These are phyloP conservation scores for Dendropsophus ebraccatus DNA, from an alignment of 2,113 vertebrate species.

Conservation along the genomic window DNA sequence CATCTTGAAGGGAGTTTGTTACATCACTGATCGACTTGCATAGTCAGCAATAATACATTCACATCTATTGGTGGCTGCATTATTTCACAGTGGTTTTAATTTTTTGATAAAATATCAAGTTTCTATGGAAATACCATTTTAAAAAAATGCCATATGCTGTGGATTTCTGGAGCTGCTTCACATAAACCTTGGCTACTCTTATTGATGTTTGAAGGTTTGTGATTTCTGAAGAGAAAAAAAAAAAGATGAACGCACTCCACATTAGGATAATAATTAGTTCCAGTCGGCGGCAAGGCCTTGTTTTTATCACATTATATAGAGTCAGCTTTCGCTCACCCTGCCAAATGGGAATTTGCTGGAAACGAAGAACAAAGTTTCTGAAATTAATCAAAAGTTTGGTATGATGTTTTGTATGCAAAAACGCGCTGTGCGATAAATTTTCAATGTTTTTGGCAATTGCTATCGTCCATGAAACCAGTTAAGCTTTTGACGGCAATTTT, in stretches of 20 bases:
- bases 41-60: no score
- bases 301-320: conserved; percentile 24
- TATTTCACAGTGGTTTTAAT: background rate
- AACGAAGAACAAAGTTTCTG: conserved; percentile 5
- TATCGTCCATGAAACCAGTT: background rate
- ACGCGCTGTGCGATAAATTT: background rate
- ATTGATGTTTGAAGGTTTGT: background rate
- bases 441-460: background rate
- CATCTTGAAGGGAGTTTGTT: no score
- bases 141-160: background rate
- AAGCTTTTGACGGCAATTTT: background rate
- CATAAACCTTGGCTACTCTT: background rate
- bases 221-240: background rate
- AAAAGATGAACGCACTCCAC: background rate
- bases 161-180: background rate
- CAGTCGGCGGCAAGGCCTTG: conserved; percentile 29
- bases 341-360: conserved; percentile 20
- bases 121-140: background rate
- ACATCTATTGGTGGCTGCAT: background rate
- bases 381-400: conserved; percentile 18
- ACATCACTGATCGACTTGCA: no score
- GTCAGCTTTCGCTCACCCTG: background rate
- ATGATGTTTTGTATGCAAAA: conserved; percentile 5
- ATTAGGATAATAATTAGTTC: conserved; percentile 23
- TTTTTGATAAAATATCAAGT: background rate